Conservation (phyloP, 2,797 vertebrate species). For the Prionace glauca region DNA sequence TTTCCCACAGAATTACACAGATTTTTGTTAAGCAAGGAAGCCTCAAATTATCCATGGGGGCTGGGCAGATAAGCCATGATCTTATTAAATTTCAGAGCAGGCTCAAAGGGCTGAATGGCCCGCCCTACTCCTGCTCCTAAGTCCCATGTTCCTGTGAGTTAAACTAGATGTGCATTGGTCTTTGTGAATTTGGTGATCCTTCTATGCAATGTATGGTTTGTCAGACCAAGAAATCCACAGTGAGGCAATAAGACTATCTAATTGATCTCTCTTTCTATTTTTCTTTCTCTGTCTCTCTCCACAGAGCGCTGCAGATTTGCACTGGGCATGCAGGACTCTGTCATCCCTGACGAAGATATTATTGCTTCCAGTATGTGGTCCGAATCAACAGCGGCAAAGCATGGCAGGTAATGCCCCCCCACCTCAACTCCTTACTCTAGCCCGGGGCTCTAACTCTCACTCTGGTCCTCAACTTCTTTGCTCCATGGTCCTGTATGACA, state of each 20-base stretch:
- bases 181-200: neutral
- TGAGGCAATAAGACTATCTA: neutral
- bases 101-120: too few species aligned
- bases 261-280: too few species aligned
- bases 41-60: too few species aligned
- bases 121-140: too few species aligned
- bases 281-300: neutral
- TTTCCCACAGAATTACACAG: too few species aligned
- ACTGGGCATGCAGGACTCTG: constrained; percentile 85
- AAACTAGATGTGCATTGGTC: neutral
- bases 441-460: neutral
- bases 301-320: constrained; percentile 83
- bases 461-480: too few species aligned
- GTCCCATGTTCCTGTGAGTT: too few species aligned
- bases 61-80: too few species aligned
- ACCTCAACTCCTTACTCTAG: neutral
- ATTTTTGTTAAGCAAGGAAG: too few species aligned
- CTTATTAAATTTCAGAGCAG: too few species aligned
- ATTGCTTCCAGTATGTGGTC: constrained; percentile 87
- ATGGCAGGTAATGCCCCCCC: constrained; percentile 70
- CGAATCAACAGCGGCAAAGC: constrained; percentile 85
- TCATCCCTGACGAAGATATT: constrained; percentile 81
- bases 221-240: neutral
- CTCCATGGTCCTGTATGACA: too few species aligned
- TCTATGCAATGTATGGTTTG: neutral